Conservation (phyloP, 2,113 vertebrate species). For the Hippopotamus amphibius region DNA sequence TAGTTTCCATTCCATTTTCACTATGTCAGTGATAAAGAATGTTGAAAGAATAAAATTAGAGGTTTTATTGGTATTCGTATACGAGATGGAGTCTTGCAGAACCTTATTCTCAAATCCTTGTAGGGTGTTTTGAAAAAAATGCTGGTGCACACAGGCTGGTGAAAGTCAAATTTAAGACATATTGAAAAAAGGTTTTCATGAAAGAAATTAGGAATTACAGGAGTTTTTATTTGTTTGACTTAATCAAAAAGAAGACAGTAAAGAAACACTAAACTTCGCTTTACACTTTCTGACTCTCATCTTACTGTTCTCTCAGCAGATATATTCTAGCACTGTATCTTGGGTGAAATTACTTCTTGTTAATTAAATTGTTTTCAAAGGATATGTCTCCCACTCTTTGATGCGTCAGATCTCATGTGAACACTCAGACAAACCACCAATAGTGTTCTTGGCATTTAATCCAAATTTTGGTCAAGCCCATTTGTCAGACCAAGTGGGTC, state of each 20-base stretch:
- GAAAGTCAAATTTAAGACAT: not conserved
- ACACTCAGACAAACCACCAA: not conserved
- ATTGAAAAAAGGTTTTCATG: not conserved
- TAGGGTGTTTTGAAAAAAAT: not conserved
- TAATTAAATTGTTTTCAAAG: not conserved
- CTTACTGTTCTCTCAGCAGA: not conserved
- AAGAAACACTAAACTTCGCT: not conserved
- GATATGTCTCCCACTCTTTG: not conserved
- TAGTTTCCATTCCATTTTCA: not conserved
- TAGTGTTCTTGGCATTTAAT: not conserved
- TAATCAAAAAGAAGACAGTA: not conserved
- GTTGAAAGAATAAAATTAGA: not conserved
- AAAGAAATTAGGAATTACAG: not conserved
- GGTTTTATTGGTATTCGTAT: not conserved
- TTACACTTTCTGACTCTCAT: not conserved
- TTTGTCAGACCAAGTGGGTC: not conserved
- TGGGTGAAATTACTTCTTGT: not conserved
- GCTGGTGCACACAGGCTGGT: not conserved
- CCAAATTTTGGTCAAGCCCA: not conserved
- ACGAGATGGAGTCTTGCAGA: not conserved
- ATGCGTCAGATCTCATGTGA: not conserved
- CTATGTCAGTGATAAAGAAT: not conserved
- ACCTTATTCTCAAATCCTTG: not conserved
- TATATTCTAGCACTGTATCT: not conserved
- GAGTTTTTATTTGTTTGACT: not conserved